These are phyloP conservation scores for Malurus alboscapulatus DNA, from an alignment of 2,113 vertebrate genomes.

Conservation along the genomic window DNA sequence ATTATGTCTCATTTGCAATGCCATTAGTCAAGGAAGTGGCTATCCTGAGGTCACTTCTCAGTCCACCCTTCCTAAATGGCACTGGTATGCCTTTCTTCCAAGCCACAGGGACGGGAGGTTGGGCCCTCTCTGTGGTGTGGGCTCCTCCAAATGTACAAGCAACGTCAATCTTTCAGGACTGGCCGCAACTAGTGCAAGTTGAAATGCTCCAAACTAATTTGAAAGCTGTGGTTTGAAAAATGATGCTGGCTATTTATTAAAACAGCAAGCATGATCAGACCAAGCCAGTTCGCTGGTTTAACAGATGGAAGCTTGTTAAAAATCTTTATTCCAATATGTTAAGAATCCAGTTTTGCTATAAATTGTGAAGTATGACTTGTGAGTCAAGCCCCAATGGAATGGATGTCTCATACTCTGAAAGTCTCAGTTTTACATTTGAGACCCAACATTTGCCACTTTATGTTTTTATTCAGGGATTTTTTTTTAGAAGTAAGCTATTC, in stretches of 20 bases:
- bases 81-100: slow-evolving; percentile 23
- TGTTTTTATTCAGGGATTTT: not conserved
- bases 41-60: slow-evolving; percentile 47
- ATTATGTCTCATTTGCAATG: slow-evolving; percentile 53
- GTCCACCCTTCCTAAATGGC: slow-evolving; percentile 34
- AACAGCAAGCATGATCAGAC: slow-evolving; percentile 48
- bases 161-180: not conserved
- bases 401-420: slow-evolving; percentile 46
- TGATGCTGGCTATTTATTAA: slow-evolving; percentile 57
- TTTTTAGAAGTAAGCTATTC: not conserved
- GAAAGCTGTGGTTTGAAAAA: slow-evolving; percentile 60
- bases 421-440: slow-evolving; percentile 35
- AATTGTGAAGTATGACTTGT: slow-evolving; percentile 58
- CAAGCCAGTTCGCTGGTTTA: slow-evolving; percentile 51
- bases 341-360: slow-evolving; percentile 57
- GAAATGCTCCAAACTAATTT: slow-evolving; percentile 36
- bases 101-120: not conserved
- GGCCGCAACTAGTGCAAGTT: not conserved
- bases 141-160: not conserved
- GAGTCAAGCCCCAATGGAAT: slow-evolving; percentile 53
- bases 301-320: slow-evolving; percentile 68
- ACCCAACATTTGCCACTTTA: not conserved
- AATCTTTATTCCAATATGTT: slow-evolving; percentile 66
- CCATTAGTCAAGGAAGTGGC: slow-evolving; percentile 49
- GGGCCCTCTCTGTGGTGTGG: not conserved